A percentile compares a stretch with the other conserved stretches of the same genome.
Conservation (phyloP, 2,888 invertebrate genomes). For the Rhingia campestris region DNA sequence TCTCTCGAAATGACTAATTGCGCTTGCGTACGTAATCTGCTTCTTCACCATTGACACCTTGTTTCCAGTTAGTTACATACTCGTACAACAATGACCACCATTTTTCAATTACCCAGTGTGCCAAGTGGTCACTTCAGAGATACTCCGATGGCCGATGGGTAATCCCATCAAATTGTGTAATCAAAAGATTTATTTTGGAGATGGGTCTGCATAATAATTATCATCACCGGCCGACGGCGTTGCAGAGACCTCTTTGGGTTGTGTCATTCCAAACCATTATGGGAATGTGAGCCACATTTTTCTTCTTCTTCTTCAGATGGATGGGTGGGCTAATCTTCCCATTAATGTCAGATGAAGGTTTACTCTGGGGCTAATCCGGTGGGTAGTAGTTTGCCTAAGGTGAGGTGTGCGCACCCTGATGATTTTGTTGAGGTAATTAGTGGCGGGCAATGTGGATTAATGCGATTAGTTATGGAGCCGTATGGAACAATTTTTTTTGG, state of each 20-base stretch:
- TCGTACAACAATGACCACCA: neutral
- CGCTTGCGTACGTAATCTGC: conserved; percentile 17
- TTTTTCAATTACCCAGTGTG: conserved; percentile 21
- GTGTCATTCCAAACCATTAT: neutral
- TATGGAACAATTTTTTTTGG: too few species aligned
- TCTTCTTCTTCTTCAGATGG: too few species aligned
- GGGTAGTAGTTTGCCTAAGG: too few species aligned
- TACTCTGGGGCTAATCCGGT: too few species aligned
- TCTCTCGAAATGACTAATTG: conserved; percentile 25
- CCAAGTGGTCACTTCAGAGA: conserved; percentile 25
- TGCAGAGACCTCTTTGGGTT: neutral
- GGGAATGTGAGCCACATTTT: too few species aligned
- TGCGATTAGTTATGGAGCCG: too few species aligned
- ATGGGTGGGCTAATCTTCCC: too few species aligned
- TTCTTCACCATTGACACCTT: conserved; percentile 22
- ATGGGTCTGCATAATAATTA: conserved; percentile 24
- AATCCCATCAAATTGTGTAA: conserved; percentile 19
- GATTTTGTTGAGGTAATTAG: too few species aligned
- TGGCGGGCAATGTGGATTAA: too few species aligned
- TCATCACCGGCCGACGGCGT: neutral
- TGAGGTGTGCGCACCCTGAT: too few species aligned
- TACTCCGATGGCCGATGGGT: neutral
- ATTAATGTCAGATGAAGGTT: too few species aligned
- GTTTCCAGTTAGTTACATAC: neutral
- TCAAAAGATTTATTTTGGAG: neutral